A percentile compares a stretch with the other conserved stretches of the same genome.
Conservation (phyloP, 2,113 vertebrate species). For the Mustela lutreola region DNA sequence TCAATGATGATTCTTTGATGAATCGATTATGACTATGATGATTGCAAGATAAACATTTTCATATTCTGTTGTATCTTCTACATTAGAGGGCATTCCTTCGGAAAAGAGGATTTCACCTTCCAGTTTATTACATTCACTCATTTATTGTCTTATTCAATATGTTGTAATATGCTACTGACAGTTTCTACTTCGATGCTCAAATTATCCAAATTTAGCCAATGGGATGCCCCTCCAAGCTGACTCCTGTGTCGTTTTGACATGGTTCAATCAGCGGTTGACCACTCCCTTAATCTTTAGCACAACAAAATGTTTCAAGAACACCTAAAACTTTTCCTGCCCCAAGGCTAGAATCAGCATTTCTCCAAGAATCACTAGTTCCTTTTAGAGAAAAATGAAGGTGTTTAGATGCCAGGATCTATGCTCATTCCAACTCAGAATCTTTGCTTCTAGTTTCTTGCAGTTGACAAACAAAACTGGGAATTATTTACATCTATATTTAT, state of each 20-base stretch:
- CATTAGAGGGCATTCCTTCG: not conserved
- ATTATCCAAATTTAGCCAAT: not conserved
- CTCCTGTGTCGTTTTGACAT: not conserved
- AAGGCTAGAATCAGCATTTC: conserved; percentile 20
- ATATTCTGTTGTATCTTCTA: not conserved
- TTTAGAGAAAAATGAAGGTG: not conserved
- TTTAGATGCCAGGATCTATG: not conserved
- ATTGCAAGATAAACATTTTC: conserved; percentile 5
- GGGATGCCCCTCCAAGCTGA: not conserved
- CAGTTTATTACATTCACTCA: not conserved
- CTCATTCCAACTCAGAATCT: not conserved
- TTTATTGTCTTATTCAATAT: not conserved
- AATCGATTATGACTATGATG: not conserved
- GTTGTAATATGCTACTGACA: not conserved
- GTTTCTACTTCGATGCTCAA: not conserved
- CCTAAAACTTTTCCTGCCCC: not conserved
- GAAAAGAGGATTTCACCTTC: not conserved
- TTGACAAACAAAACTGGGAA: not conserved
- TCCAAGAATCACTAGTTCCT: not conserved
- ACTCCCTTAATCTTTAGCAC: not conserved
- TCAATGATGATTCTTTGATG: not conserved
- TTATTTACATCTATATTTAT: not conserved
- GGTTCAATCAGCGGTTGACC: not conserved
- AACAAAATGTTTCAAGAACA: not conserved
- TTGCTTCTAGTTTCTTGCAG: not conserved